Evolutionary conservation across 2,888 invertebrate species (phyloP), one percentile per base, ranked within the genome.

Genomic region (Corythucha ciliata): DNA sequence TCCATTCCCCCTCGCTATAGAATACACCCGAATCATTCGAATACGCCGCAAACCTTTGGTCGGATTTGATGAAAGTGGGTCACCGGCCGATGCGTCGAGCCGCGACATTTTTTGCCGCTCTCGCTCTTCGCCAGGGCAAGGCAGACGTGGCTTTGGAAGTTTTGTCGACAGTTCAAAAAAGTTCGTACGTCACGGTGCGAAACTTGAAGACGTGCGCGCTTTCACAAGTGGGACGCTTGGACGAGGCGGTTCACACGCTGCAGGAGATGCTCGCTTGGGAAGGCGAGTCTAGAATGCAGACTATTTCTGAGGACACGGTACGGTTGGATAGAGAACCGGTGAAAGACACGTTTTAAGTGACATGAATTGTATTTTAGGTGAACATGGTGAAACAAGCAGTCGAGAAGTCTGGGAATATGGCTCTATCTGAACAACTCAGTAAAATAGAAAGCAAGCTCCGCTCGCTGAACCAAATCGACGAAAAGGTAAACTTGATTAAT

Each of bases 141-240:
- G 79, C 84, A 14, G 75, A 79, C 20, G 65, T 79, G 36, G 80
- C 83, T 0, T 58, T 85, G 24, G 85, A 87, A 69, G 72, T 83
- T 40, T 63, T 81, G 45, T 69, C 75, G 4, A 64, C 69, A 2
- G 69, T 68, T 2, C 65, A 68, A 59, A 76, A 74, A 57, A 72
- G 72, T 48, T 75, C 76, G 60, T 82, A 83, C 62, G 76, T 83
- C 4, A 80, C 80, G 4, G 65, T 81, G 8, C 74, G 82, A 60
- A 82, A 81, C 71, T 67, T 85, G 8, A 83, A 78, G 71, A 64
- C 77, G 65, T 69, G 72, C n/a, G 75, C 76, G 4, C 71, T 81
- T 37, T 69, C 75, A 10, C 71, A 76, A 3, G 62, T 84, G 58
- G 76, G 77, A 1, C 69, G 81, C 54, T 66, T 77, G 1, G 79